These are phyloP conservation scores for Vulpes vulpes DNA, from an alignment of 2,113 vertebrate species.

Conservation along the genomic window DNA sequence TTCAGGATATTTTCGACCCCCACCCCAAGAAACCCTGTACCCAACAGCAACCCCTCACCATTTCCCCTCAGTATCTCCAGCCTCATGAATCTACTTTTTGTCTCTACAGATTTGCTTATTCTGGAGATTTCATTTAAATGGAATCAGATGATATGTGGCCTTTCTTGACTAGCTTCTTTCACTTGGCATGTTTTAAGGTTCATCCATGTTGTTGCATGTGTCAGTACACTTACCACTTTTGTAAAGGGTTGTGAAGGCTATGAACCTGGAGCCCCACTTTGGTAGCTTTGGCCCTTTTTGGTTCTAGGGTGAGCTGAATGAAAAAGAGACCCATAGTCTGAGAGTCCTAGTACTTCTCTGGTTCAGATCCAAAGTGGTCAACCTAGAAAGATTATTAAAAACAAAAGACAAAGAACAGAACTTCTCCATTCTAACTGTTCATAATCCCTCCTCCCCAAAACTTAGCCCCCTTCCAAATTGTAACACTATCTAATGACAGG, in stretches of 20 bases:
- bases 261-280: neutral
- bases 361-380: neutral
- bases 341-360: neutral
- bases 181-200: neutral
- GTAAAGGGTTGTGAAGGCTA: neutral
- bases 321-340: neutral
- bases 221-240: neutral
- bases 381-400: neutral
- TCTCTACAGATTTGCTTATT: neutral
- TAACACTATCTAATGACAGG: neutral
- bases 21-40: neutral
- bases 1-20: neutral
- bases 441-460: neutral
- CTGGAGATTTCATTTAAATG: neutral
- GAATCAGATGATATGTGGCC: neutral
- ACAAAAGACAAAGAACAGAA: neutral
- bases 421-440: neutral
- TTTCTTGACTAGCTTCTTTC: neutral
- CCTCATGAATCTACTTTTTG: neutral
- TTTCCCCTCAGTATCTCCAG: neutral
- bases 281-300: neutral
- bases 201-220: no score
- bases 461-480: neutral
- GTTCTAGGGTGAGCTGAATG: neutral
- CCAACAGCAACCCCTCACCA: neutral